These are phyloP conservation scores for Steatornis caripensis DNA, from an alignment of 2,113 vertebrate species.

Conservation along the genomic window DNA sequence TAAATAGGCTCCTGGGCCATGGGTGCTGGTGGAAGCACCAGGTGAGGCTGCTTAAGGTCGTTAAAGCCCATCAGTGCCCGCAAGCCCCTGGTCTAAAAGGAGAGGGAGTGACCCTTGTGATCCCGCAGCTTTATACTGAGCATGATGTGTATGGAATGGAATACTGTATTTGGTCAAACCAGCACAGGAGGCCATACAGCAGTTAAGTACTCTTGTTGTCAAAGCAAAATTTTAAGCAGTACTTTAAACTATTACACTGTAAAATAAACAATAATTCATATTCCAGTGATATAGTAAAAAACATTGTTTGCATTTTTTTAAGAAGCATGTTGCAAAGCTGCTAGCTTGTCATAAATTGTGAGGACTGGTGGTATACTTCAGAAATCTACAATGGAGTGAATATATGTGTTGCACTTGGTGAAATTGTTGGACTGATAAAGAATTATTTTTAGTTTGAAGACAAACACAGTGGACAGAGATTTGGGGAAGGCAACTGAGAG, in stretches of 20 bases:
- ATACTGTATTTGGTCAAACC: too few species aligned
- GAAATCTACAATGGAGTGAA: background rate
- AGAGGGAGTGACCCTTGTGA: too few species aligned
- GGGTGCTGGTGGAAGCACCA: too few species aligned
- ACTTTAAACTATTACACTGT: background rate
- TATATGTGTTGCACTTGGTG: background rate
- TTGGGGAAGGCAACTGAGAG: background rate
- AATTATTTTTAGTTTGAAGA: background rate
- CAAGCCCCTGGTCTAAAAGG: too few species aligned
- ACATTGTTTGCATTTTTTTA: background rate
- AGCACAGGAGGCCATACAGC: background rate
- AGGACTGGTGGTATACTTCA: background rate
- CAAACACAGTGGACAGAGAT: background rate
- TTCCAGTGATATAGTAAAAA: background rate
- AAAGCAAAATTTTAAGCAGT: background rate
- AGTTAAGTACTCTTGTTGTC: background rate
- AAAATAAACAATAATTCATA: background rate
- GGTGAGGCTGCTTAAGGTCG: too few species aligned
- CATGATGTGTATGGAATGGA: too few species aligned
- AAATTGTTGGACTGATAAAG: background rate
- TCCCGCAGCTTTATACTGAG: too few species aligned
- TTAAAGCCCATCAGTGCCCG: too few species aligned
- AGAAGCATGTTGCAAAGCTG: background rate
- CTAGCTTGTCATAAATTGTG: background rate
- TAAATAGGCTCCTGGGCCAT: too few species aligned